Evolutionary conservation across 2,888 invertebrate genomes (phyloP).

Genomic region (Ctenicera cuprea): DNA sequence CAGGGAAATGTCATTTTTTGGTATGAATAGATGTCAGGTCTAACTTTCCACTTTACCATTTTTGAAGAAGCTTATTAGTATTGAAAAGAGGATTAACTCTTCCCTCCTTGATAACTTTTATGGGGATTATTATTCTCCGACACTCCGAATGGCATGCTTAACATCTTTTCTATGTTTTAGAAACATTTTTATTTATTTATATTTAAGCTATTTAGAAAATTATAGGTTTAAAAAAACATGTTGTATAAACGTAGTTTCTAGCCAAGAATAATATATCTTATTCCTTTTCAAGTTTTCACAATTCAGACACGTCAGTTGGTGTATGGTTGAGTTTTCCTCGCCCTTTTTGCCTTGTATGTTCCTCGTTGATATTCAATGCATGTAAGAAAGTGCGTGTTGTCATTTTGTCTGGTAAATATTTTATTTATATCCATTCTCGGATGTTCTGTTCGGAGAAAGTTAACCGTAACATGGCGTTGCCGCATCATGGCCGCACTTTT

Average conservation of each 20-base stretch:
- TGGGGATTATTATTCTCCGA: too few relatives aligned
- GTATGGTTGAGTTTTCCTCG: conserved; percentile 18
- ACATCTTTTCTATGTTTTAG: too few relatives aligned
- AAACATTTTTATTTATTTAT: too few relatives aligned
- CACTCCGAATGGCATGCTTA: too few relatives aligned
- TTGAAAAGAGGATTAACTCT: too few relatives aligned
- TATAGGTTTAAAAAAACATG: not conserved
- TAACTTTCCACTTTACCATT: too few relatives aligned
- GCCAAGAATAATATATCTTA: not conserved
- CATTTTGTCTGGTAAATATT: conserved; percentile 35
- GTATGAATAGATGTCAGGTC: too few relatives aligned
- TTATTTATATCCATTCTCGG: conserved; percentile 37
- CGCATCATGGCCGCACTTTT: conserved; percentile 5
- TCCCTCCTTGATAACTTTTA: too few relatives aligned
- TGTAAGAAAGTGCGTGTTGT: conserved; percentile 29
- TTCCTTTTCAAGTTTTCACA: conserved; percentile 18
- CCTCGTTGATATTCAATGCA: conserved; percentile 34
- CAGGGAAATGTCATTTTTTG: too few relatives aligned
- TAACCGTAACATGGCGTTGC: conserved; percentile 27
- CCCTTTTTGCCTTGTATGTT: conserved; percentile 20
- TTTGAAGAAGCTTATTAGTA: too few relatives aligned
- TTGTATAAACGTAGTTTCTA: not conserved
- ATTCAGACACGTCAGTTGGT: conserved; percentile 10
- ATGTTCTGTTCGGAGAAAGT: conserved; percentile 34
- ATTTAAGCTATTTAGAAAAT: not conserved